These are phyloP conservation scores for Poeciliopsis turrubarensis DNA, from an alignment of 2,113 vertebrate genomes.

Conservation along the genomic window DNA sequence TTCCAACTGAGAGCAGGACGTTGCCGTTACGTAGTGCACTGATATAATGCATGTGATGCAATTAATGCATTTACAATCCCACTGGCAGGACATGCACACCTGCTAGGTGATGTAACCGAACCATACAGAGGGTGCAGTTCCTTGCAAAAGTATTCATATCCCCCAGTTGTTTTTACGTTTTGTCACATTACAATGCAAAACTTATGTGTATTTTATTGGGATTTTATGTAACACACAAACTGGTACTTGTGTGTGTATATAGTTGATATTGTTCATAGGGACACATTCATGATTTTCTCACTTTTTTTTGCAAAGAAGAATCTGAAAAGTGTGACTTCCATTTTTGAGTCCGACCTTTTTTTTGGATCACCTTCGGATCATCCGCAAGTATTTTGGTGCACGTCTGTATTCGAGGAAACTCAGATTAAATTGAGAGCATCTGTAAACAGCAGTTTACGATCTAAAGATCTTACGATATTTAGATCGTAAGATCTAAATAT, in stretches of 20 bases:
- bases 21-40: constrained; percentile 35
- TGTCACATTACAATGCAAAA: not conserved
- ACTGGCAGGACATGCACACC: constrained; percentile 8
- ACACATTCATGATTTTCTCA: not conserved
- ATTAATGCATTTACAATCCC: constrained; percentile 29
- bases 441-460: not conserved
- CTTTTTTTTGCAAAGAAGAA: not conserved
- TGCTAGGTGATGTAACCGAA: constrained; percentile 30
- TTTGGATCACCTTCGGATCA: not conserved
- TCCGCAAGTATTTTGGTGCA: not conserved
- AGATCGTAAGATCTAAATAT: not conserved
- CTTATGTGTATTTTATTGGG: not conserved
- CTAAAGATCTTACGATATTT: no score
- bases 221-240: not conserved
- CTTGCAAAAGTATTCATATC: not conserved
- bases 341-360: not conserved
- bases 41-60: constrained; percentile 17
- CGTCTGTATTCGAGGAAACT: no score
- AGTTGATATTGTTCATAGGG: no score
- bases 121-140: constrained; percentile 1
- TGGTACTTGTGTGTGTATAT: no score
- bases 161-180: not conserved
- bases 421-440: not conserved
- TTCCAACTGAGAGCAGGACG: constrained; percentile 78
- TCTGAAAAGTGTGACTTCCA: not conserved